Base-by-base conservation (phyloP, 2,888 invertebrate species). In the Choristoneura rosaceana region DNA sequence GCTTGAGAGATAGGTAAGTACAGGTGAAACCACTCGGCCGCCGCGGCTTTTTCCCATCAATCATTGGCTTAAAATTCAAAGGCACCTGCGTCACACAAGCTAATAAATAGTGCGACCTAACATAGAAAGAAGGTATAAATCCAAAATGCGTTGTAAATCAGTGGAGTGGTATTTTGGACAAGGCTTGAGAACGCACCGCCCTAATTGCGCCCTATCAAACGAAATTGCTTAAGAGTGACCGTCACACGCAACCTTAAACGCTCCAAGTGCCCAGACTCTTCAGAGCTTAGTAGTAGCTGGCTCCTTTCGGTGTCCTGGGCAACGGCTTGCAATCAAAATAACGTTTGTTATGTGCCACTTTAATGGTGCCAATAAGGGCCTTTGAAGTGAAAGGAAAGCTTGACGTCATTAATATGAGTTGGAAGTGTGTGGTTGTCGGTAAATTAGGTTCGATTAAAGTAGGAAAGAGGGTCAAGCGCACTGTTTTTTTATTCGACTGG, bases 361-460 rank as follows among this genome's bases (percentile, higher is more conserved):
- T 73, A 69, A 73, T 73, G 73, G 69, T 69, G 73, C 73, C 73
- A 73, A 64, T 73, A 73, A 73, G 68, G 69, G 68, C n/a, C 58
- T 50, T 64, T 50, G 73, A 63, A 64, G 68, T 68, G 71, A 68
- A 68, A 59, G 71, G 73, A 64, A 73, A 52, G 71, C 17, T 61
- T 9, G 71, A 38, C 47, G 67, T 71, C 67, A 71, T 71, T 71
- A 71, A 71, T 63, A 63, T 58, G 58, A 62, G 38, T 7, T 62
- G 25, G 38, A 17, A 61, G 59, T 60, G 38, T 8, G 38, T 33
- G 38, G n/a, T 52, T 43, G 60, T n/a, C 2, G 50, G 50, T 38
- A 43, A 43, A 45, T 63, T 47, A 33, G 34, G 38, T 34, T 59
- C 38, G 14, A 38, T 38, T 59, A 38, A n/a, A 59, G 4, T 8